Evolutionary conservation across 2,797 vertebrate species (phyloP), one percentile per base, ranked within the genome.

Genomic region (Diplodus sargus): DNA sequence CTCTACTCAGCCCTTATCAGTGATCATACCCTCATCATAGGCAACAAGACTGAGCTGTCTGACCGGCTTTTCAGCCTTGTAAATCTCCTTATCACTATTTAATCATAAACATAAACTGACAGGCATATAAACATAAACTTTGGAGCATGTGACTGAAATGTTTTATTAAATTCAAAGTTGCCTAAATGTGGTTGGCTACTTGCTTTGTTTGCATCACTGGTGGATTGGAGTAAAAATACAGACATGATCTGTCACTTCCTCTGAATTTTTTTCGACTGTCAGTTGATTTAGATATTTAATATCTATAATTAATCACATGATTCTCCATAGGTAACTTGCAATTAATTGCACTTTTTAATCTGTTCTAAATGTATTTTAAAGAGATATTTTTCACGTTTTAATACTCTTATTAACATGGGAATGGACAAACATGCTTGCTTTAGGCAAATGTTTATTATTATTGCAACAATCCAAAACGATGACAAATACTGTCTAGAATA

Each of bases 1-100:
- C 54, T 63, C 43, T 25, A 7, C 58, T 73, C 54, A 39, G 25
- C 22, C 10, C 67, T 60, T 52, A 79, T 74, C 56, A 71, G 22
- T 17, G 2, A 25, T 30, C 56, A 30, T 22, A 42, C 18, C 51
- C n/a, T 47, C 4, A n/a, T 34, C 11, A 8, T 17, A 47, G 34
- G 58, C 9, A 23, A 2, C 14, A 20, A 65, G 28, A 47, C 18
- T 22, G 22, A 67, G 61, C 70, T 10, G 70, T 63, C 57, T 53
- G 51, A 65, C 69, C 49, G 28, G 69, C 48, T 81, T 16, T 58
- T 75, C 43, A 45, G 15, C 47, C 23, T 23, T 49, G 17, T 49
- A 51, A 58, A 54, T 58, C 16, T 66, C 23, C 6, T n/a, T 13
- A 5, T 57, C 12, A 45, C 34, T 23, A 54, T 28, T 28, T 51